phyloP scores from a whole-genome alignment of 2,888 invertebrate genomes.

The Tenthredo livida region DNA sequence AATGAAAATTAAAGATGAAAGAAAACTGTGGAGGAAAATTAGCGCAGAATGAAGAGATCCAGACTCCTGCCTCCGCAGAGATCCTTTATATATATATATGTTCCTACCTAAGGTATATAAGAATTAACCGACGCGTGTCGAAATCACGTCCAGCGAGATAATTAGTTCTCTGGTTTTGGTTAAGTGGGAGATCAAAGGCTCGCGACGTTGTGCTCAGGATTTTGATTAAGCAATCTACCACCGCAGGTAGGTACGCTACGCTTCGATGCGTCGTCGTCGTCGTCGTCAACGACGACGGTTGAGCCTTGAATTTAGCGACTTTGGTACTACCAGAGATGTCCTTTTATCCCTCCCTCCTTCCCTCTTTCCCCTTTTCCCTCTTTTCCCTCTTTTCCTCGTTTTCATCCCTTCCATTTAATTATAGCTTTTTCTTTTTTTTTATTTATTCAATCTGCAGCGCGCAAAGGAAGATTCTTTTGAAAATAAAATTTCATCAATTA shows the following conservation, averaged over 20 bases:
- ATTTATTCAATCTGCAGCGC: too few species aligned
- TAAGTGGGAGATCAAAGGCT: constrained; percentile 48
- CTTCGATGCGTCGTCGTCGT: constrained; percentile 16
- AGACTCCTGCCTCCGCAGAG: not conserved
- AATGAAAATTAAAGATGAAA: too few species aligned
- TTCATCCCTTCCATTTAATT: not conserved
- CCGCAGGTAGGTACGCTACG: constrained; percentile 25
- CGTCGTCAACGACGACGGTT: not conserved
- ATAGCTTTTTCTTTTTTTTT: too few species aligned
- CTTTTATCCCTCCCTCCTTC: not conserved
- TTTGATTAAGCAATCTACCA: constrained; percentile 42
- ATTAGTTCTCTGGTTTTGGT: constrained; percentile 41
- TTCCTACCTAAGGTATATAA: not conserved
- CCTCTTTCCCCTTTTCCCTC: too few species aligned
- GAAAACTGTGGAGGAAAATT: not conserved
- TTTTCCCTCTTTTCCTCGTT: not conserved
- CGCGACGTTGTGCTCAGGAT: constrained; percentile 25
- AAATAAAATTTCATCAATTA: too few species aligned
- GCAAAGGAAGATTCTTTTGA: not conserved
- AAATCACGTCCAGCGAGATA: constrained; percentile 47
- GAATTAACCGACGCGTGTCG: constrained; percentile 31
- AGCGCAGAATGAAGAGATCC: not conserved
- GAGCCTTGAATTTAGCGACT: not conserved
- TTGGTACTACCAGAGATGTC: not conserved
- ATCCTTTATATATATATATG: not conserved